Evolutionary conservation across 2,888 invertebrate genomes (phyloP), one percentile per base, ranked within the genome.

Genomic region (Abscondita cerata): DNA sequence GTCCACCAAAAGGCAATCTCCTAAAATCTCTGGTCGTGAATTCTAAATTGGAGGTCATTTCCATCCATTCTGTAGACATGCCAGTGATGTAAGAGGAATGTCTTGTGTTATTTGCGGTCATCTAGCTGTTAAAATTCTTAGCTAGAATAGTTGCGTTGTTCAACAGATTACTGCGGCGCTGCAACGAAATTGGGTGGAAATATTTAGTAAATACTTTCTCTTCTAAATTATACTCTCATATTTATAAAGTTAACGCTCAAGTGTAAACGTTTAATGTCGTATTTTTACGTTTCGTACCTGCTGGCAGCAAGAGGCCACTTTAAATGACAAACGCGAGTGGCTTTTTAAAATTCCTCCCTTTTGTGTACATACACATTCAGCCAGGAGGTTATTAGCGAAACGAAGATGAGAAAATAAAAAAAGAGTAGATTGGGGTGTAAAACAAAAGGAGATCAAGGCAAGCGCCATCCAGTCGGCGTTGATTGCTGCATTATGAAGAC

Each of bases 91-190:
- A 68, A 67, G 65, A 69, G 75, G 77, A 77, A 77, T 77, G 75
- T 75, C 76, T 75, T 73, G 71, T 68, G 70, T 69, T 72, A 72
- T 73, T 69, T 69, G 68, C 66, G 71, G 67, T 71, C 68, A 72
- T 73, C 73, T 69, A 70, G 73, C 76, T 74, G 75, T 76, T 77
- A 75, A 76, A 76, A 77, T 77, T 77, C 77, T 76, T 76, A 73
- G 73, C 67, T 68, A 65, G 70, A 77, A 77, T 76, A 75, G 76
- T 76, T 76, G 68, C 65, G 73, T 70, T 70, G 71, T 67, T 70
- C 68, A 61, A 68, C 72, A 68, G 69, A 70, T 70, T 69, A 64
- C 71, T 70, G 70, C 70, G 68, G 70, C 70, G 68, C 67, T 66
- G 68, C 63, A 63, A 55, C 47, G 61, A 64, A 65, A 68, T 64